Percentiles rank a stretch among this genome's conserved stretches.
Conservation (phyloP, 1,140 invertebrate species). For the Reticulitermes speratus region DNA sequence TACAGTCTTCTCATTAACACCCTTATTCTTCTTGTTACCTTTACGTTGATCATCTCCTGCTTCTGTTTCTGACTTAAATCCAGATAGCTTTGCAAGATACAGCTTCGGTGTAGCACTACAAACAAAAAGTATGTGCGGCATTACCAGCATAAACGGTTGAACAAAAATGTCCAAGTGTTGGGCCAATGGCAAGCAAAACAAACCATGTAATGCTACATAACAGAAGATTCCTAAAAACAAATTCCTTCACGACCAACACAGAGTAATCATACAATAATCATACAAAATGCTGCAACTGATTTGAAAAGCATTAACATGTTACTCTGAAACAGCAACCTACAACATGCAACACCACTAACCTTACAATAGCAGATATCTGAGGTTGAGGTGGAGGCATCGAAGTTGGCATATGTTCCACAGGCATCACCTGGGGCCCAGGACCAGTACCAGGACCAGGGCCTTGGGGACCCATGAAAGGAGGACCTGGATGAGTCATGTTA, state of each 20-base stretch:
- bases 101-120: conserved; percentile 42
- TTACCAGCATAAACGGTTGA: no score
- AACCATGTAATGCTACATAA: no score
- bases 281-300: no score
- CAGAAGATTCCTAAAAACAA: no score
- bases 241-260: no score
- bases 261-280: no score
- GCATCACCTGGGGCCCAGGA: conserved; percentile 28
- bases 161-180: no score
- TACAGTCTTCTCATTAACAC: background rate
- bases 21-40: conserved; percentile 22
- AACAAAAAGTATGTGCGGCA: conserved; percentile 29
- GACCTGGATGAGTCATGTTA: conserved; percentile 33
- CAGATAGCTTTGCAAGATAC: conserved; percentile 35
- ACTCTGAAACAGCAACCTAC: no score
- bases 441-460: conserved; percentile 20
- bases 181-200: no score
- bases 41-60: conserved; percentile 16
- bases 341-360: conserved; percentile 29
- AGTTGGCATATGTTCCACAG: conserved; percentile 30
- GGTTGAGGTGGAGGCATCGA: conserved; percentile 4
- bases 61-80: conserved; percentile 33
- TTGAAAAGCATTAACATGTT: no score
- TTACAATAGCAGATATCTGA: conserved; percentile 35
- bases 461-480: conserved; percentile 9